A percentile compares a stretch with the other conserved stretches of the same genome.
phyloP scores from a whole-genome alignment of 2,113 vertebrate species.

The Macroglossus sobrinus region DNA sequence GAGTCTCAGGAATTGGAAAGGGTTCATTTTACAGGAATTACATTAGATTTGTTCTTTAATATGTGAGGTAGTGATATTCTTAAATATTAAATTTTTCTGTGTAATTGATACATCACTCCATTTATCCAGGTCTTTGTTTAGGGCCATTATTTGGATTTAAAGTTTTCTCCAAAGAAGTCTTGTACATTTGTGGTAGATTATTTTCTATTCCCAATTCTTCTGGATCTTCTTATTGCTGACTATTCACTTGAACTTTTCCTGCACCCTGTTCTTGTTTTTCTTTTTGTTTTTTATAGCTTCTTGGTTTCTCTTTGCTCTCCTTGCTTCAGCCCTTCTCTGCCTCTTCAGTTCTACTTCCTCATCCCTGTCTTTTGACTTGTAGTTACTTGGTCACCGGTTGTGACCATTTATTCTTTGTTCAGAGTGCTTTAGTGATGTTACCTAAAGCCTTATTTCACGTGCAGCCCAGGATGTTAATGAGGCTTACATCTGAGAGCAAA shows the following conservation, averaged over 20 bases:
- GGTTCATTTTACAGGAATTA: neutral
- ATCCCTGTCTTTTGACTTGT: neutral
- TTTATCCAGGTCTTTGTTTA: constrained; percentile 23
- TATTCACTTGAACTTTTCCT: neutral
- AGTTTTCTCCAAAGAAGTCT: neutral
- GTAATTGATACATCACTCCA: neutral
- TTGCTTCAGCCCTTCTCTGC: neutral
- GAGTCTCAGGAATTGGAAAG: neutral
- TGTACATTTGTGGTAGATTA: neutral
- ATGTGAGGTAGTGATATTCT: neutral
- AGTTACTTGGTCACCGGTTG: neutral
- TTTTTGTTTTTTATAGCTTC: neutral
- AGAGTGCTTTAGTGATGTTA: neutral
- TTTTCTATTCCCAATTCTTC: neutral
- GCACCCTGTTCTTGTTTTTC: neutral
- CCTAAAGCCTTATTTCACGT: neutral
- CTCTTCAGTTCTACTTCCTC: neutral
- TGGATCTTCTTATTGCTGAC: neutral
- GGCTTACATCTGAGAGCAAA: neutral
- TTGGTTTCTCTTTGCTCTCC: neutral
- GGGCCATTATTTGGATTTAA: neutral
- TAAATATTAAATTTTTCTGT: neutral
- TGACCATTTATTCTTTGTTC: neutral
- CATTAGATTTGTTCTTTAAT: neutral
- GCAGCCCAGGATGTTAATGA: neutral